Percentiles rank a stretch among this genome's conserved stretches.
Conservation (phyloP, 2,888 invertebrate species). For the Cosmorhoe ocellata region DNA sequence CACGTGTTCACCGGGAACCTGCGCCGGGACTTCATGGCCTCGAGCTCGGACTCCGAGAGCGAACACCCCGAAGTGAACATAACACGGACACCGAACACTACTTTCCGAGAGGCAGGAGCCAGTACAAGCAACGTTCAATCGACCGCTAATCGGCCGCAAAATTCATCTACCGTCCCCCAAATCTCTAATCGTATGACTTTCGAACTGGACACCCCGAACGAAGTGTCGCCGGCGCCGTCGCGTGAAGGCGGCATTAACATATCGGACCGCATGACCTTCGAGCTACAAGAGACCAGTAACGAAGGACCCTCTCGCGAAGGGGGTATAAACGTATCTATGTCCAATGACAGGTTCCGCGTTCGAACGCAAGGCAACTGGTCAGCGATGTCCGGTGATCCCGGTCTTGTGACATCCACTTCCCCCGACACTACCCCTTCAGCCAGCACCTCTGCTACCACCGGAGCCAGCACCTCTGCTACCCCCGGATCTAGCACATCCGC, state of each 20-base stretch:
- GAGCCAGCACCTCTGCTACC: not conserved
- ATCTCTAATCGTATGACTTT: constrained; percentile 28
- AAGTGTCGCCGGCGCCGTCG: constrained; percentile 7
- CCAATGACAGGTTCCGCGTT: constrained; percentile 63
- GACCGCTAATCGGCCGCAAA: constrained; percentile 6
- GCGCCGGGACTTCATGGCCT: constrained; percentile 55
- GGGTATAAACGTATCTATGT: constrained; percentile 39
- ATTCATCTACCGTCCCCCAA: constrained; percentile 1
- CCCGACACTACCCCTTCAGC: not conserved
- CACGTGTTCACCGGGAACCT: constrained; percentile 51
- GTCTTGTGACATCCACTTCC: not conserved
- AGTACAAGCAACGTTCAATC: constrained; percentile 26
- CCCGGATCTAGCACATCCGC: not conserved
- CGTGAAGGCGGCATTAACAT: constrained; percentile 25
- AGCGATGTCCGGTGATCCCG: constrained; percentile 5
- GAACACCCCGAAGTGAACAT: constrained; percentile 72
- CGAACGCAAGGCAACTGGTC: constrained; percentile 51
- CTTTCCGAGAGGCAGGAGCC: constrained; percentile 54
- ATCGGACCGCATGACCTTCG: constrained; percentile 33
- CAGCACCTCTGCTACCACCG: not conserved
- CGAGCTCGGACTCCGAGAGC: constrained; percentile 71
- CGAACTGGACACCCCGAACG: constrained; percentile 26
- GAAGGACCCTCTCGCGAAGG: constrained; percentile 14
- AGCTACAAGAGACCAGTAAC: constrained; percentile 25
- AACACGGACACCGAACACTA: constrained; percentile 65